Percentiles rank a stretch among this genome's conserved stretches.
phyloP scores from a whole-genome alignment of 2,888 invertebrate genomes.

The Epinotia nisella region DNA sequence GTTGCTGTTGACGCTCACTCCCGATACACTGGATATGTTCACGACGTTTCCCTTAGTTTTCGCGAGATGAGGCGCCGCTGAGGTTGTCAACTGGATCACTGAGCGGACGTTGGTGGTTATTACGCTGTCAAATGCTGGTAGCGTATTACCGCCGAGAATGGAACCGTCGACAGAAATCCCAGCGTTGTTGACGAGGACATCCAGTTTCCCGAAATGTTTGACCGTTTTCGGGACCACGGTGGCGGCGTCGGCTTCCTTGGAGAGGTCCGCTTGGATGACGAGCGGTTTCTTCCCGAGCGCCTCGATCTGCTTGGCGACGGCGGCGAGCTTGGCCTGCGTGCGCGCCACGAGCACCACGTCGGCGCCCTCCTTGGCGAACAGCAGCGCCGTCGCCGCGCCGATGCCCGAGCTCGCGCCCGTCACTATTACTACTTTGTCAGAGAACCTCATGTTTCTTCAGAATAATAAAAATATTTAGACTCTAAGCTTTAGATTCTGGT shows the following conservation, averaged over 20 bases:
- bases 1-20: slow-evolving; percentile 20
- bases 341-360: slow-evolving; percentile 57
- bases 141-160: slow-evolving; percentile 51
- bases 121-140: slow-evolving; percentile 55
- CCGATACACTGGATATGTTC: slow-evolving; percentile 60
- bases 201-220: slow-evolving; percentile 56
- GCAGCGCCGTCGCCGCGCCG: slow-evolving; percentile 59
- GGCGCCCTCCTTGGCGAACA: slow-evolving; percentile 58
- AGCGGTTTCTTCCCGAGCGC: slow-evolving; percentile 51
- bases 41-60: slow-evolving; percentile 61
- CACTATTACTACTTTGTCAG: slow-evolving; percentile 58
- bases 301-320: slow-evolving; percentile 50
- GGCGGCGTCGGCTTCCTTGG: slow-evolving; percentile 54
- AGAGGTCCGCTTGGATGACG: slow-evolving; percentile 56
- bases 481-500: background rate
- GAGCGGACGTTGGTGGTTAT: slow-evolving; percentile 58
- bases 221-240: slow-evolving; percentile 54
- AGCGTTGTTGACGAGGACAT: slow-evolving; percentile 63
- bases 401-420: slow-evolving; percentile 66
- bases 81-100: slow-evolving; percentile 53
- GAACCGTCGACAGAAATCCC: slow-evolving; percentile 48
- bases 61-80: slow-evolving; percentile 56
- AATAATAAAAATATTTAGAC: background rate
- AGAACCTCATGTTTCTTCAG: slow-evolving; percentile 43
- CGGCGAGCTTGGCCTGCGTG: slow-evolving; percentile 52